Conservation (phyloP, 1,140 invertebrate genomes). For the Apis dorsata region DNA sequence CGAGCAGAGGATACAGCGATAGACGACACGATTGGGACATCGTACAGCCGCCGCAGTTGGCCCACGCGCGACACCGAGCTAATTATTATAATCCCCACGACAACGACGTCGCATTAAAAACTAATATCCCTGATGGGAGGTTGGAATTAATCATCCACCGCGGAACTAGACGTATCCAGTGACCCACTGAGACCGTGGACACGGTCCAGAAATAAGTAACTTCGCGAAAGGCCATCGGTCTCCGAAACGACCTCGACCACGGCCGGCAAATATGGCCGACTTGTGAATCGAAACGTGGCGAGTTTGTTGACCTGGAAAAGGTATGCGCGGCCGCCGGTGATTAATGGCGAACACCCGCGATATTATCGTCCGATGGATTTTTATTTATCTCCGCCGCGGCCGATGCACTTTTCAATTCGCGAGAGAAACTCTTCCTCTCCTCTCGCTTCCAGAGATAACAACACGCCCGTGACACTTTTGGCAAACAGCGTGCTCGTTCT, state of each 20-base stretch:
- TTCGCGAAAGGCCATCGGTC: slow-evolving; percentile 50
- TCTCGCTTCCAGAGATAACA: background rate
- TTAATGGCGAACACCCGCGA: slow-evolving; percentile 2
- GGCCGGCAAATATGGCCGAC: slow-evolving; percentile 14
- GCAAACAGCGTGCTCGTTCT: too few relatives aligned
- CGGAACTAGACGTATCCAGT: slow-evolving; percentile 23
- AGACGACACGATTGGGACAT: slow-evolving; percentile 62
- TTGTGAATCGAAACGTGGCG: slow-evolving; percentile 28
- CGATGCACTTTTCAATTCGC: background rate
- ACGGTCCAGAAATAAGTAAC: slow-evolving; percentile 54
- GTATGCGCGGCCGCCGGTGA: slow-evolving; percentile 2
- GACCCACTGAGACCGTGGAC: slow-evolving; percentile 51
- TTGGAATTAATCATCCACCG: slow-evolving; percentile 63
- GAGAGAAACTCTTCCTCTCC: background rate
- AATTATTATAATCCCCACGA: slow-evolving; percentile 70
- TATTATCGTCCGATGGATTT: background rate
- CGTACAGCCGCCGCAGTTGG: slow-evolving; percentile 23
- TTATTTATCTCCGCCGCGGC: background rate
- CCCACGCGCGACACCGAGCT: slow-evolving; percentile 44
- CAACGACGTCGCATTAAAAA: slow-evolving; percentile 66
- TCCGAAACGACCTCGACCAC: slow-evolving; percentile 22
- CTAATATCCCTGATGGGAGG: slow-evolving; percentile 62
- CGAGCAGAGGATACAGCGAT: slow-evolving; percentile 38
- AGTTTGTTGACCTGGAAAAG: slow-evolving; percentile 33
- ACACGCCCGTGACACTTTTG: background rate